Conservation (phyloP, 2,113 vertebrate genomes). For the Bubo blakistoni region DNA sequence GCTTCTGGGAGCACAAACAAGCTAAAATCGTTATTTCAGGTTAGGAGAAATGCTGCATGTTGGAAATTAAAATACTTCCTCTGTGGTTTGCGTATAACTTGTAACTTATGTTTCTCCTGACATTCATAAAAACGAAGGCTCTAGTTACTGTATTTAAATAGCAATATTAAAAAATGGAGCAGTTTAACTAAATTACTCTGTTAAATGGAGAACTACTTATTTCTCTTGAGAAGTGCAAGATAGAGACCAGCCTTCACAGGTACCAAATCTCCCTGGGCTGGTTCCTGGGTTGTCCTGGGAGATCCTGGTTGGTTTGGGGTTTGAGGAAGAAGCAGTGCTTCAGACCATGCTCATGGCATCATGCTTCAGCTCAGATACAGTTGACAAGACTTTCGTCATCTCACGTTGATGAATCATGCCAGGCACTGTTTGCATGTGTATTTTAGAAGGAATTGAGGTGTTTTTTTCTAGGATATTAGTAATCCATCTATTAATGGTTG, state of each 20-base stretch:
- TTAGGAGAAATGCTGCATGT: neutral
- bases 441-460: neutral
- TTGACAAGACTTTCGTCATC: neutral
- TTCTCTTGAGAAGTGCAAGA: neutral
- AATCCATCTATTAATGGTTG: neutral
- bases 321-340: neutral
- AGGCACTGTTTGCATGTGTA: neutral
- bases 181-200: neutral
- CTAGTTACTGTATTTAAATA: neutral
- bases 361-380: neutral
- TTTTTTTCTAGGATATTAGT: too few species aligned
- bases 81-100: slow-evolving; percentile 12
- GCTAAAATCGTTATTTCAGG: neutral
- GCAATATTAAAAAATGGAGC: neutral
- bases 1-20: slow-evolving; percentile 19
- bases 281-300: neutral
- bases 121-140: neutral
- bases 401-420: accelerated
- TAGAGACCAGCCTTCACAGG: neutral
- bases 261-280: neutral
- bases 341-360: neutral
- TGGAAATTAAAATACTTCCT: slow-evolving; percentile 52
- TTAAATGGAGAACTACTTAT: neutral
- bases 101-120: slow-evolving; percentile 12
- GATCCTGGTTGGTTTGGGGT: neutral